These are phyloP conservation scores for Mimachlamys varia DNA, from an alignment of 2,888 invertebrate genomes.

Conservation along the genomic window DNA sequence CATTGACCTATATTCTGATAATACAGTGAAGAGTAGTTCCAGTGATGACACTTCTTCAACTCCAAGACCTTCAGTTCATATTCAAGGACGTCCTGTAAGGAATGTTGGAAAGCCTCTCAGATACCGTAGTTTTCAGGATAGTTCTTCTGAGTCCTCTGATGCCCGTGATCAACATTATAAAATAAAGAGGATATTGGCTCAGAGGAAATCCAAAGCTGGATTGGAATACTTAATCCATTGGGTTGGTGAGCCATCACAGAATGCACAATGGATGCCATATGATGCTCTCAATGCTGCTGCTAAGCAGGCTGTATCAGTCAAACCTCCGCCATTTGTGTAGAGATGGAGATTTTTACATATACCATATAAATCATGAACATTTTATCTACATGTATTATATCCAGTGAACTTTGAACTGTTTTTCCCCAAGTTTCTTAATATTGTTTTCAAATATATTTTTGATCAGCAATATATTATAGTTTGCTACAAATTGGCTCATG, in stretches of 20 bases:
- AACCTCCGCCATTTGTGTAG: background rate
- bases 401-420: background rate
- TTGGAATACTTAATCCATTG: background rate
- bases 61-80: background rate
- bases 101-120: background rate
- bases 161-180: background rate
- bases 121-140: no score
- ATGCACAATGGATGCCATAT: background rate
- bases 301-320: background rate
- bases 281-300: background rate
- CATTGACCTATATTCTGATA: background rate
- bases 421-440: background rate
- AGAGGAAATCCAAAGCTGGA: background rate
- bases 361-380: background rate
- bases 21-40: no score
- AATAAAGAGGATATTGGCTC: background rate
- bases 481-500: background rate
- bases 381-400: background rate
- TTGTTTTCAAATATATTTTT: background rate
- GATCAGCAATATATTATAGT: background rate
- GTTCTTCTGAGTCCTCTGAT: background rate
- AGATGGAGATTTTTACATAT: background rate
- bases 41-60: background rate
- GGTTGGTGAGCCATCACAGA: background rate
- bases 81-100: background rate